These are phyloP conservation scores for Platycnemis pennipes DNA, from an alignment of 2,888 invertebrate species.

Conservation along the genomic window DNA sequence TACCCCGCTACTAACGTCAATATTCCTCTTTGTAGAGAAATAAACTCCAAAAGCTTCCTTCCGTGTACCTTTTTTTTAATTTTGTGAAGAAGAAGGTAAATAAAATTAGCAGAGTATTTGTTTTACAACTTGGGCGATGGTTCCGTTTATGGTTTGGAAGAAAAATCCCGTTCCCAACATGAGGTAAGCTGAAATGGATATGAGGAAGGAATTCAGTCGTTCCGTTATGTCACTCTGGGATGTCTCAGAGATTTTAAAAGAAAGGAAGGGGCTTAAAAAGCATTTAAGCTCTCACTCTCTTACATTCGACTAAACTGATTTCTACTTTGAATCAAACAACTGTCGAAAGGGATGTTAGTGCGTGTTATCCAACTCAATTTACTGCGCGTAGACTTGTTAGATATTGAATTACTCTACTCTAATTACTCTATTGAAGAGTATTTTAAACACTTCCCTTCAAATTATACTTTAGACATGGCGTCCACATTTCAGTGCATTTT, in stretches of 20 bases:
- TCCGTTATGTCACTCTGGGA: neutral
- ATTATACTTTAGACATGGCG: too few species aligned
- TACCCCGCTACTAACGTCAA: neutral
- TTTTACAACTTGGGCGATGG: neutral
- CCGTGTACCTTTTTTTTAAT: neutral
- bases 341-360: neutral
- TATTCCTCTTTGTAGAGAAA: neutral
- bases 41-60: neutral
- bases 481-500: too few species aligned
- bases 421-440: too few species aligned
- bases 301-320: neutral
- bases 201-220: neutral
- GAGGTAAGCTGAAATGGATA: conserved; percentile 3
- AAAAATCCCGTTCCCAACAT: neutral
- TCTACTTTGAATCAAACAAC: neutral
- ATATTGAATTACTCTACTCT: too few species aligned
- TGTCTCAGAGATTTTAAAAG: too few species aligned
- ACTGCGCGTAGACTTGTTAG: too few species aligned
- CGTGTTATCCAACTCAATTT: too few species aligned
- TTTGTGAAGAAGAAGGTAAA: neutral
- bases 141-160: neutral
- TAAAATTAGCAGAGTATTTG: neutral
- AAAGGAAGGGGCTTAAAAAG: neutral
- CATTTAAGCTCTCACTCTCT: neutral
- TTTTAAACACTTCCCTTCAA: too few species aligned